These are phyloP conservation scores for Calliphora vomitoria DNA, from an alignment of 2,888 invertebrate genomes.

Conservation along the genomic window DNA sequence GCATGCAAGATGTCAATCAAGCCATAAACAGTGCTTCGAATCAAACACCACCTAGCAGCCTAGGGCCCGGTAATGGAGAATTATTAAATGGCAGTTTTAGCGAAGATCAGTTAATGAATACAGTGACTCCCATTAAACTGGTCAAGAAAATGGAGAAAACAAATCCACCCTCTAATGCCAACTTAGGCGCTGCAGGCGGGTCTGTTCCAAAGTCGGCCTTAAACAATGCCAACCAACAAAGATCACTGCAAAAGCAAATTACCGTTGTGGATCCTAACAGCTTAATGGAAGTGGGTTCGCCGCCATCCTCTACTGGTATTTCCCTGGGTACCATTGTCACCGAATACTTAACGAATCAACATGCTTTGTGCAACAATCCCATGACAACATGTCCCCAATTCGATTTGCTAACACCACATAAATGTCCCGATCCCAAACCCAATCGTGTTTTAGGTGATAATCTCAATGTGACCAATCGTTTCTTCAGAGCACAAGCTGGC, in stretches of 20 bases:
- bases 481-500: slow-evolving; percentile 86
- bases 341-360: slow-evolving; percentile 98
- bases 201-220: slow-evolving; percentile 39
- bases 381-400: slow-evolving; percentile 99
- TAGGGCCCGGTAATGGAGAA: slow-evolving; percentile 42
- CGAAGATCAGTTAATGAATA: slow-evolving; percentile 66
- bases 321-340: slow-evolving; percentile 97
- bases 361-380: slow-evolving; percentile 98
- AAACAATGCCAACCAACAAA: slow-evolving; percentile 72
- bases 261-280: slow-evolving; percentile 81
- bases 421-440: slow-evolving; percentile 95
- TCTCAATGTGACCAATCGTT: slow-evolving; percentile 89
- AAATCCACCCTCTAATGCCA: slow-evolving; percentile 14
- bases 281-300: slow-evolving; percentile 83
- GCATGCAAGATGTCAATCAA: slow-evolving; percentile 82
- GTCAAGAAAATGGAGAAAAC: slow-evolving; percentile 79
- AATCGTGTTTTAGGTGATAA: slow-evolving; percentile 84
- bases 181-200: slow-evolving; percentile 4
- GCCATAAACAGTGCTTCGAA: slow-evolving; percentile 71
- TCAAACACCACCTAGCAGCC: slow-evolving; percentile 32
- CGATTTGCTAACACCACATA: slow-evolving; percentile 97
- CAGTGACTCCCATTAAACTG: slow-evolving; percentile 80
- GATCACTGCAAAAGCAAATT: slow-evolving; percentile 86
- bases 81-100: slow-evolving; percentile 70
- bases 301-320: slow-evolving; percentile 85